Evolutionary conservation across 2,888 invertebrate genomes (phyloP).

Genomic region (Encarsia formosa): DNA sequence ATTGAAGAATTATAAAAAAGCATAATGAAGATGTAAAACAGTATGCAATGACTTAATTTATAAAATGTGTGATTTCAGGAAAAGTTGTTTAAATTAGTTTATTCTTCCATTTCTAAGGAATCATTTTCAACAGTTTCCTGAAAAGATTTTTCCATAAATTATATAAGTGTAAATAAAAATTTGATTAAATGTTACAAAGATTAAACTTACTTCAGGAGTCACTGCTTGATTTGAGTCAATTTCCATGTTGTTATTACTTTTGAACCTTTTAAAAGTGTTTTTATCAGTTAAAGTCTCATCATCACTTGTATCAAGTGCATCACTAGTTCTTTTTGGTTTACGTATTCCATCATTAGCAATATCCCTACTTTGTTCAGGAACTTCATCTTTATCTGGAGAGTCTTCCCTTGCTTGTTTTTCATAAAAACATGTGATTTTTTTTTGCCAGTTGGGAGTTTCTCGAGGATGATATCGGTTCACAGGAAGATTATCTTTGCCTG

Average conservation of each 20-base stretch:
- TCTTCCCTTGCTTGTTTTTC: neutral
- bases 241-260: constrained; percentile 3
- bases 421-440: constrained; percentile 22
- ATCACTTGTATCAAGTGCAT: constrained; percentile 5
- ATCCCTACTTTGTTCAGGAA: neutral
- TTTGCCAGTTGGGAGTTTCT: constrained; percentile 25
- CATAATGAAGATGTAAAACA: too few relatives aligned
- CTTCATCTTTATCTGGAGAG: neutral
- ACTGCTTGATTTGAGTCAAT: neutral
- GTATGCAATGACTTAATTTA: neutral
- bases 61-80: neutral
- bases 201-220: neutral
- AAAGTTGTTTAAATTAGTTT: too few relatives aligned
- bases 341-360: neutral
- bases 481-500: constrained; percentile 23
- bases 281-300: constrained; percentile 2
- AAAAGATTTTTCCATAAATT: neutral
- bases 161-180: neutral
- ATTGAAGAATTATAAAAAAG: too few relatives aligned
- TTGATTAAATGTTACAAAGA: neutral
- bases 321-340: constrained; percentile 2
- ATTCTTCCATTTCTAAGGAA: constrained; percentile 15
- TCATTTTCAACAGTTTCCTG: constrained; percentile 6
- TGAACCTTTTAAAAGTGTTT: constrained; percentile 5
- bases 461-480: constrained; percentile 23